Base-by-base conservation (phyloP, 64 coral and sea anemone species). In the Actinia tenebrosa region DNA sequence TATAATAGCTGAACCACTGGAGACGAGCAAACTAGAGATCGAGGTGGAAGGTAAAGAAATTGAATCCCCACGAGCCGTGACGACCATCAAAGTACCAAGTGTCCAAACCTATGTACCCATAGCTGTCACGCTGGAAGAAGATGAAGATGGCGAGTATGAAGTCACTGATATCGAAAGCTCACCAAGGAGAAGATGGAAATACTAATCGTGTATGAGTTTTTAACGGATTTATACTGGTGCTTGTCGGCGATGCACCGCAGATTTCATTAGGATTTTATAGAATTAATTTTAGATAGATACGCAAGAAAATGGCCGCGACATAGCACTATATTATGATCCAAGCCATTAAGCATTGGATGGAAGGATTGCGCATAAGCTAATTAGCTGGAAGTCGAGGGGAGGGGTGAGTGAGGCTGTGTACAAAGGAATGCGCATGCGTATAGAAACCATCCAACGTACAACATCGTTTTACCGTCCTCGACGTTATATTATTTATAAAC, bases 121-220 rank as follows among this genome's bases (percentile, higher is more conserved):
- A 45, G 64, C 84, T 44, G 91, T 93, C 56, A 90, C 91, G 20
- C 77, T 93, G 43, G 94, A 97, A 56, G 91, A 93, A 30, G 91
- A 97, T 83, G 87, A 90, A 2, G 84, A 93, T 55, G 91, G 91
- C 6, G 86, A 90, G 45, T 90, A 87, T 62, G 91, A 93, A 59
- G 77, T 97, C 53, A 90, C 86, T 20, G 84, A 87, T 23, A 87
- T 92, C 25, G 89, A 87, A 23, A 92, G 60, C 16, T 82, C 54
- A 2, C 22, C 47, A 16, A 92, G 85, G 62, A 80, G 85, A 71
- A 84, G 82, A 79, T 92, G 90, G 90, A 92, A 92, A 44, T 92
- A 92, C 25, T 92, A 50, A 53, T 7, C 22, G n/a, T 18, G 19
- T n/a, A n/a, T n/a, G 7, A n/a, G n/a, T 9, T 66, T 1, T 23